Percentiles rank a stretch among this genome's conserved stretches.
Evolutionary conservation across 2,113 vertebrate species (phyloP).

Genomic region (Leptosomus discolor): DNA sequence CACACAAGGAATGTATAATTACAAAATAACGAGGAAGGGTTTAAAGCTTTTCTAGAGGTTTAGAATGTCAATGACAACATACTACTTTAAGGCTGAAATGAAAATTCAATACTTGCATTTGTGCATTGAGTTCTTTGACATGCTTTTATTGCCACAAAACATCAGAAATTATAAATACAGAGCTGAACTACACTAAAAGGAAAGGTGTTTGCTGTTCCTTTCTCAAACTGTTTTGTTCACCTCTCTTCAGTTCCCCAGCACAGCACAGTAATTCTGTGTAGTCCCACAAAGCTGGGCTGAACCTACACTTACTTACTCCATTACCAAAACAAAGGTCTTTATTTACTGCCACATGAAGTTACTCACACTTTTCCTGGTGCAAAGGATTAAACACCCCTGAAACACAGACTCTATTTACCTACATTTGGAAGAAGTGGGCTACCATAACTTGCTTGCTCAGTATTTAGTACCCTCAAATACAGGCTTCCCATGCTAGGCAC

Average conservation of each 20-base stretch:
- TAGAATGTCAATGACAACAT: background rate
- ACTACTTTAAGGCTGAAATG: background rate
- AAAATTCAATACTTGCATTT: background rate
- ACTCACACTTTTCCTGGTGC: background rate
- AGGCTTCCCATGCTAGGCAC: accelerated
- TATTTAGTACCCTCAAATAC: background rate
- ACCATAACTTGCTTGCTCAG: background rate
- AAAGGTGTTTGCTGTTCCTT: background rate
- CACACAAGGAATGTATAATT: background rate
- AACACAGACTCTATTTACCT: background rate
- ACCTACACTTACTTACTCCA: background rate
- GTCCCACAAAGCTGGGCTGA: background rate
- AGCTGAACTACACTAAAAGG: background rate
- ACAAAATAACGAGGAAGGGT: background rate
- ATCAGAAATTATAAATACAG: background rate
- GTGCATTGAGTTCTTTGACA: background rate
- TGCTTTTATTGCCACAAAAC: background rate
- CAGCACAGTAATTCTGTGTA: background rate
- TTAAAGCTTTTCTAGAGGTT: background rate
- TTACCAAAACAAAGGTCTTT: accelerated
- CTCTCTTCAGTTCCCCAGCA: background rate
- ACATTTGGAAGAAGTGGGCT: background rate
- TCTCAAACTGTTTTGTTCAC: background rate
- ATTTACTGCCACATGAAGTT: background rate
- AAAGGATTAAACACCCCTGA: background rate